Evolutionary conservation across 2,888 invertebrate genomes (phyloP).

Genomic region (Pedicia rivosa): DNA sequence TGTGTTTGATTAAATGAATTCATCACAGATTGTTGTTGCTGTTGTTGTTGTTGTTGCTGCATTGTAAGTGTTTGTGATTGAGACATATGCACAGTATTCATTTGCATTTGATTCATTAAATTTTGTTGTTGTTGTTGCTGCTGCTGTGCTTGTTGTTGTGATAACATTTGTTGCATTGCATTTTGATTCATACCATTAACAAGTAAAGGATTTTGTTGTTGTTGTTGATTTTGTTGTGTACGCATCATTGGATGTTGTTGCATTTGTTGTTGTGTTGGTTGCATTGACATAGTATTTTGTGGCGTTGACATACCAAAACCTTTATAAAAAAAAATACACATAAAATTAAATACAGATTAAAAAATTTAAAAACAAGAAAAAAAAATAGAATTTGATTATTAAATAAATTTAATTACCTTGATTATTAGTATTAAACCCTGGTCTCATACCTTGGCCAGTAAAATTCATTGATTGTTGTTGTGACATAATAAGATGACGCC

Average conservation of each 20-base stretch:
- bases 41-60: constrained; percentile 27
- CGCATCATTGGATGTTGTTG: constrained; percentile 5
- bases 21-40: constrained; percentile 27
- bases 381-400: background rate
- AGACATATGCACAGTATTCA: constrained; percentile 52
- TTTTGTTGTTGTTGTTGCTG: constrained; percentile 17
- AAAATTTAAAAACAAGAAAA: background rate
- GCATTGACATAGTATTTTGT: constrained; percentile 22
- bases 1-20: constrained; percentile 6
- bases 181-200: constrained; percentile 6
- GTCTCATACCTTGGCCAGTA: constrained; percentile 22
- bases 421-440: constrained; percentile 23
- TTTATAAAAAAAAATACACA: constrained; percentile 6
- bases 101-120: constrained; percentile 32
- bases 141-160: constrained; percentile 20
- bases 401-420: constrained; percentile 10
- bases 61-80: constrained; percentile 50
- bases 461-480: constrained; percentile 31
- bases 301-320: background rate
- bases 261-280: constrained; percentile 9
- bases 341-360: background rate
- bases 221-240: constrained; percentile 3
- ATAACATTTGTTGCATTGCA: constrained; percentile 25
- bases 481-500: constrained; percentile 33
- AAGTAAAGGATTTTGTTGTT: constrained; percentile 1